A percentile compares a stretch with the other conserved stretches of the same genome.
Evolutionary conservation across 2,888 invertebrate species (phyloP).

Genomic region (Synergus itoensis): DNA sequence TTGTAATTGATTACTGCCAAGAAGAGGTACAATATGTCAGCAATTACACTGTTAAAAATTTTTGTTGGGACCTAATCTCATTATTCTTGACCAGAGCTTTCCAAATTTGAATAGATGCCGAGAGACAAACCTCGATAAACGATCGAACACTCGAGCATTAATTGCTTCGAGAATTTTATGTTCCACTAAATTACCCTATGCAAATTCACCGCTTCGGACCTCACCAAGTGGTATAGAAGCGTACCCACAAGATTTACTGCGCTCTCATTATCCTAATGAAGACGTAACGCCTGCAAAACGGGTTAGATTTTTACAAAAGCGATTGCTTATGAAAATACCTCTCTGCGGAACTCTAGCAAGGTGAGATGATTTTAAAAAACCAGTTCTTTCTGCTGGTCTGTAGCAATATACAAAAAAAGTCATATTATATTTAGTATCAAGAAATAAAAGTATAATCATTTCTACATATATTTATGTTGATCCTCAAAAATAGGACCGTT

Average conservation of each 20-base stretch:
- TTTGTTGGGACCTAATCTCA: neutral
- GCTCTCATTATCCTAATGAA: conserved; percentile 76
- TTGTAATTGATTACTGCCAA: neutral
- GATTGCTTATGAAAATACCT: conserved; percentile 44
- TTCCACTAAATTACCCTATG: conserved; percentile 74
- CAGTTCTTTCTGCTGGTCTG: neutral
- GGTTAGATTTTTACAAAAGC: conserved; percentile 66
- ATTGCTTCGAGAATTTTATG: conserved; percentile 74
- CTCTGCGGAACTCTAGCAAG: neutral
- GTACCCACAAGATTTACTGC: conserved; percentile 70
- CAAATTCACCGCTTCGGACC: conserved; percentile 66
- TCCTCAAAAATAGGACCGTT: no score
- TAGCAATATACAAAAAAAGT: neutral
- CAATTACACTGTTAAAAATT: no score
- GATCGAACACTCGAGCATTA: conserved; percentile 71
- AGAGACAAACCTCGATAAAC: neutral
- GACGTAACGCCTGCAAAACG: conserved; percentile 69
- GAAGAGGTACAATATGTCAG: neutral
- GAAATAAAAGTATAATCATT: no score
- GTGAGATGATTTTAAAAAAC: no score
- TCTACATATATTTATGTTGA: no score
- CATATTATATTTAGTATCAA: no score
- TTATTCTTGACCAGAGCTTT: conserved; percentile 1
- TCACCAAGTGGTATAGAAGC: conserved; percentile 44
- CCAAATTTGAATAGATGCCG: conserved; percentile 3